Conservation (phyloP, 2,113 vertebrate species). For the Tapirus terrestris region DNA sequence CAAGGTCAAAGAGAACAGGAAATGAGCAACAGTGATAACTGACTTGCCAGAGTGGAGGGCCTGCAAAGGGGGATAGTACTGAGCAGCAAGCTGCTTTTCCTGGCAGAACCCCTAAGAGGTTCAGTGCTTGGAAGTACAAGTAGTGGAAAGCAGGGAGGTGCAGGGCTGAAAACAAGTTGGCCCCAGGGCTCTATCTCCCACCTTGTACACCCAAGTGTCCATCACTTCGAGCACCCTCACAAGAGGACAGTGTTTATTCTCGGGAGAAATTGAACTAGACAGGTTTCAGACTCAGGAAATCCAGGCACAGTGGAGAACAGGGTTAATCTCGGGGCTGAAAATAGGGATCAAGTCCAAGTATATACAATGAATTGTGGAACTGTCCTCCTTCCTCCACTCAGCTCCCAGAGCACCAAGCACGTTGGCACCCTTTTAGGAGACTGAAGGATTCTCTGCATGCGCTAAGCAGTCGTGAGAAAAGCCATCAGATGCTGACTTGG, state of each 20-base stretch:
- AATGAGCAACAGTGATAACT: background rate
- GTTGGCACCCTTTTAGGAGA: background rate
- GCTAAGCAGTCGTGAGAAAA: background rate
- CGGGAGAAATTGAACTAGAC: background rate
- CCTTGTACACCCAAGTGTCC: background rate
- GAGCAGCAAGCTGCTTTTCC: background rate
- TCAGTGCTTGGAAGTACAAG: background rate
- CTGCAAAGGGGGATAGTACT: background rate
- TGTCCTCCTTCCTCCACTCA: background rate
- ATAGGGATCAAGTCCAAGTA: background rate
- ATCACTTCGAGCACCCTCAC: background rate
- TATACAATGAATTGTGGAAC: background rate
- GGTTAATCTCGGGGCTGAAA: background rate
- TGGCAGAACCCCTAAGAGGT: background rate
- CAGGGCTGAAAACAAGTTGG: background rate
- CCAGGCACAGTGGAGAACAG: background rate
- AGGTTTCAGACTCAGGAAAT: slow-evolving; percentile 30
- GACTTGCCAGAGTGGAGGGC: background rate
- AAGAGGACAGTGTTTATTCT: background rate
- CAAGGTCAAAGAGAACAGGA: background rate
- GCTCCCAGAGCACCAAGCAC: background rate
- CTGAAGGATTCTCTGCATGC: background rate
- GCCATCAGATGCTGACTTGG: background rate
- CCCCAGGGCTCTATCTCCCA: background rate
- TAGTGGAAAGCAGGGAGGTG: background rate